Conservation (phyloP, 2,888 invertebrate genomes). For the Stenoptilia bipunctidactyla region DNA sequence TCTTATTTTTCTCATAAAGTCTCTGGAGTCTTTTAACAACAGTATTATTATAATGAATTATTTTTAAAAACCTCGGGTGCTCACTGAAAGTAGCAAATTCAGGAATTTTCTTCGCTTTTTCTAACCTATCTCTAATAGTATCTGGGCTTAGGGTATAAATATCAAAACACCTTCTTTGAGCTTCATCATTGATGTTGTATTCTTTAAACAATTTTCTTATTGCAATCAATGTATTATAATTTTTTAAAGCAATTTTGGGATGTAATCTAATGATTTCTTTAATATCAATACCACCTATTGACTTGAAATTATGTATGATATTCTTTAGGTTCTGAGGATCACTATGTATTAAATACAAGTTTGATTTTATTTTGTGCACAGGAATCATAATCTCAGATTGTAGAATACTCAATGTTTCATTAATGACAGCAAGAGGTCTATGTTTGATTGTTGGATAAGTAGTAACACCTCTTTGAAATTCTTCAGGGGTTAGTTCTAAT, state of each 20-base stretch:
- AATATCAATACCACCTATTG: conserved; percentile 52
- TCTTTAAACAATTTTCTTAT: conserved; percentile 43
- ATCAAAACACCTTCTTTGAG: conserved; percentile 54
- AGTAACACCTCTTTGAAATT: conserved; percentile 42
- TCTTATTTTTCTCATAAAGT: conserved; percentile 44
- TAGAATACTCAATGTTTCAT: conserved; percentile 43
- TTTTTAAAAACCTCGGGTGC: conserved; percentile 56
- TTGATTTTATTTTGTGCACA: conserved; percentile 46
- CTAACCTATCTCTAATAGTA: conserved; percentile 44
- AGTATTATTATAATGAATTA: conserved; percentile 51
- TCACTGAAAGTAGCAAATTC: conserved; percentile 44
- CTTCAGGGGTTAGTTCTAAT: conserved; percentile 42
- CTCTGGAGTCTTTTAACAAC: conserved; percentile 38
- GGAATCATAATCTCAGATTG: conserved; percentile 44
- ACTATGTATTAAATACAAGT: conserved; percentile 50
- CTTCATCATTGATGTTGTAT: conserved; percentile 43
- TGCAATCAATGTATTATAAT: conserved; percentile 33
- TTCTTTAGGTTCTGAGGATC: conserved; percentile 52
- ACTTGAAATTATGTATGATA: conserved; percentile 36
- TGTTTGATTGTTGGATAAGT: conserved; percentile 61
- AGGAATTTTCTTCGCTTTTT: conserved; percentile 41
- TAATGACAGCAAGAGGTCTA: conserved; percentile 46
- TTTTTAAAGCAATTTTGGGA: conserved; percentile 50
- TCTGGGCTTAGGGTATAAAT: conserved; percentile 47
- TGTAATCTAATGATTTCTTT: conserved; percentile 51